Percentiles rank a stretch among this genome's conserved stretches.
Evolutionary conservation across 2,888 invertebrate genomes (phyloP).

Genomic region (Drosophila bunnanda): DNA sequence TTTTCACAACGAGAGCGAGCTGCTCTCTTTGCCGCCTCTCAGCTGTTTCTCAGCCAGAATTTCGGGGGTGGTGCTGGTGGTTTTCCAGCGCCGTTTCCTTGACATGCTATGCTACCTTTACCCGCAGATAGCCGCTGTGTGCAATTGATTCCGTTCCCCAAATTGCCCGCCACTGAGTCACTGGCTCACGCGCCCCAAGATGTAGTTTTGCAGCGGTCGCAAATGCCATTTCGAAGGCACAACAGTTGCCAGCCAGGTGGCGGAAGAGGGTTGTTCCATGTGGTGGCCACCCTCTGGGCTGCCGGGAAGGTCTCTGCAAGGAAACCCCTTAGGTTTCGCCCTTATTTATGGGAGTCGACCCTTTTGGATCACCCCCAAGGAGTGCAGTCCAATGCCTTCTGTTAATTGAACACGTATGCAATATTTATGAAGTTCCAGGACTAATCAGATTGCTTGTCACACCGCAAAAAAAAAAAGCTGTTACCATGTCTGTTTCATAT

Average conservation of each 20-base stretch:
- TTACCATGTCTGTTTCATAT: background rate
- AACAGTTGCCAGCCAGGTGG: conserved; percentile 24
- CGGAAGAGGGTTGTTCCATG: conserved; percentile 37
- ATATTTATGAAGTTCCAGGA: conserved; percentile 23
- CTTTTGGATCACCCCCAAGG: conserved; percentile 23
- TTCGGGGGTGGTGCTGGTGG: conserved; percentile 8
- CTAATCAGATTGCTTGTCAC: conserved; percentile 14
- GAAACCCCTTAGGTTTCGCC: conserved; percentile 5
- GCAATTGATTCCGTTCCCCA: conserved; percentile 29
- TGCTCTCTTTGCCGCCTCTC: conserved; percentile 46
- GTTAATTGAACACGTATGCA: conserved; percentile 46
- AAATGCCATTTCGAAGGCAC: conserved; percentile 1
- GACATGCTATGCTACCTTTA: conserved; percentile 35
- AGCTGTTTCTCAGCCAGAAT: conserved; percentile 29
- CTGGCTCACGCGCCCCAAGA: conserved; percentile 12
- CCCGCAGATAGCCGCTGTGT: conserved; percentile 25
- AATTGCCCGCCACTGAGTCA: conserved; percentile 26
- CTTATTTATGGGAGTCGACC: conserved; percentile 24
- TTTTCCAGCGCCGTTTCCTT: conserved; percentile 37
- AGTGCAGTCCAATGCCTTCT: conserved; percentile 9
- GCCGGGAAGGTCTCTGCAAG: conserved; percentile 7
- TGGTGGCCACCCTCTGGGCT: conserved; percentile 18
- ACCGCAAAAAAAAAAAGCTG: conserved; percentile 12
- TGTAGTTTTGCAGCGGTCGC: conserved; percentile 4
- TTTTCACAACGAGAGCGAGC: conserved; percentile 17